phyloP scores from a whole-genome alignment of 1,140 invertebrate species.

The Protaetia brevitarsis region DNA sequence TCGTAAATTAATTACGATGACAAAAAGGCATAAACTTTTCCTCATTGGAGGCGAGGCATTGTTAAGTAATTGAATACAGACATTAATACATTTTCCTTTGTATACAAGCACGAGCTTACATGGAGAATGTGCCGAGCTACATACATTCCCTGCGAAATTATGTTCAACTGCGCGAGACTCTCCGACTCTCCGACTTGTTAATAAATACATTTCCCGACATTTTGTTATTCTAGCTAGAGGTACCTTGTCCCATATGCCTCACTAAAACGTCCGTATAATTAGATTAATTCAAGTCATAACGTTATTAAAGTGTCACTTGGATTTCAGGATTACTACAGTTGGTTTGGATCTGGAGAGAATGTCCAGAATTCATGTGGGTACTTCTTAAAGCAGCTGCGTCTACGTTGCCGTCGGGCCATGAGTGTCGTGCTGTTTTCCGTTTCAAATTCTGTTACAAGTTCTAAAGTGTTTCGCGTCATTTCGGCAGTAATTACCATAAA shows the following conservation, averaged over 20 bases:
- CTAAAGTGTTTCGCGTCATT: background rate
- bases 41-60: background rate
- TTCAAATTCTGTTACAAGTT: background rate
- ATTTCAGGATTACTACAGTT: background rate
- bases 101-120: background rate
- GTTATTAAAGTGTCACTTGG: background rate
- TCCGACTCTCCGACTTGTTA: background rate
- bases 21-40: background rate
- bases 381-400: background rate
- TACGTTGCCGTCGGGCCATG: background rate
- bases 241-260: background rate
- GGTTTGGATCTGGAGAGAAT: background rate
- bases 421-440: background rate
- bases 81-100: background rate
- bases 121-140: background rate
- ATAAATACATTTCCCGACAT: background rate
- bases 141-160: background rate
- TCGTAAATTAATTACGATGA: background rate
- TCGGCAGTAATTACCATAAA: background rate
- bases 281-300: slow-evolving; percentile 17
- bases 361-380: background rate
- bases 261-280: slow-evolving; percentile 14
- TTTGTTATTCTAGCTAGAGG: background rate
- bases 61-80: background rate
- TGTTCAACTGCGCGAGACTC: background rate